These are phyloP conservation scores for Urosaurus nigricauda DNA, from an alignment of 2,797 vertebrate genomes.

Conservation along the genomic window DNA sequence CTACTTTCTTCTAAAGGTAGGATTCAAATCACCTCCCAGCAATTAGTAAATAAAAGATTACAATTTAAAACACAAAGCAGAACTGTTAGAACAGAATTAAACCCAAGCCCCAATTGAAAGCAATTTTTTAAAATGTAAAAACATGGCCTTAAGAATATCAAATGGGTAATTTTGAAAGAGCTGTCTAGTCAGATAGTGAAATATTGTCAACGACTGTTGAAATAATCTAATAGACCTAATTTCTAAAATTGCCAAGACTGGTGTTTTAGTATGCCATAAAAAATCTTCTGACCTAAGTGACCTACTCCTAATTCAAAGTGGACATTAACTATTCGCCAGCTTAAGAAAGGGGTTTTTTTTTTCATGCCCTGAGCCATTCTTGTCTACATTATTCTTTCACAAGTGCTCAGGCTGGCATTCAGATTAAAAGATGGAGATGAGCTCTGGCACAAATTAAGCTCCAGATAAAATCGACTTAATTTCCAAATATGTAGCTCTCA, in stretches of 20 bases:
- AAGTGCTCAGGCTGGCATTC: not conserved
- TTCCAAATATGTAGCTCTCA: conserved; percentile 3
- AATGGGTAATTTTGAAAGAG: not conserved
- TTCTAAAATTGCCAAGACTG: not conserved
- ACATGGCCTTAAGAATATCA: not conserved
- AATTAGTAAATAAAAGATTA: not conserved
- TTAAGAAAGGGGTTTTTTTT: not conserved
- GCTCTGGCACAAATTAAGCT: conserved; percentile 14
- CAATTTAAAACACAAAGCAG: not conserved
- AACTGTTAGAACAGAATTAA: not conserved
- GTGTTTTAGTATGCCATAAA: not conserved
- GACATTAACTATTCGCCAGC: not conserved
- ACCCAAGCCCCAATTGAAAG: not conserved
- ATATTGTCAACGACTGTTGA: not conserved
- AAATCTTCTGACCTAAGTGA: not conserved
- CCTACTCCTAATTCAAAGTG: not conserved
- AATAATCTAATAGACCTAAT: not conserved
- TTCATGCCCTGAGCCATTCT: conserved; percentile 8
- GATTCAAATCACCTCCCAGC: not conserved
- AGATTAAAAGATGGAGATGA: conserved; percentile 3
- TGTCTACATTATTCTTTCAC: not conserved
- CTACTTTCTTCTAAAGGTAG: not conserved
- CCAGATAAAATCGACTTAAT: not conserved
- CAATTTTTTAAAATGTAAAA: not conserved
- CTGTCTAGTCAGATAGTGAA: not conserved